phyloP scores from a whole-genome alignment of 2,797 vertebrate genomes.

The Hozukius guyotensis region DNA sequence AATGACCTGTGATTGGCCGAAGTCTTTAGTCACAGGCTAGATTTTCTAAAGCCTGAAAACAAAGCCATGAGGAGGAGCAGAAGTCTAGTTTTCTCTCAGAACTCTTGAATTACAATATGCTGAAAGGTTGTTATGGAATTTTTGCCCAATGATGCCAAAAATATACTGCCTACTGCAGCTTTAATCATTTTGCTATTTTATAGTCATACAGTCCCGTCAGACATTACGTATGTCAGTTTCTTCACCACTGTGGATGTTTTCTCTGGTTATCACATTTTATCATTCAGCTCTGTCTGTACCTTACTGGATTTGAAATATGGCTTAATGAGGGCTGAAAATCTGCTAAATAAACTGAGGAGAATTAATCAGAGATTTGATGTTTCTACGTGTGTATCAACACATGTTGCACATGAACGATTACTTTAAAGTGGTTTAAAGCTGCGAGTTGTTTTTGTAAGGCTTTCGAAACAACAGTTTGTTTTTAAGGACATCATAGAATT shows the following conservation, averaged over 20 bases:
- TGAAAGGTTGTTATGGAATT: too few species aligned
- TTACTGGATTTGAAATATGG: slow-evolving; percentile 37
- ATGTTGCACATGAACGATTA: slow-evolving; percentile 24
- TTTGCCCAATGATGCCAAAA: not conserved
- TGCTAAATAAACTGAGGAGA: slow-evolving; percentile 13
- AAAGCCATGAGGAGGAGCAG: too few species aligned
- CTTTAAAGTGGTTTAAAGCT: slow-evolving; percentile 30
- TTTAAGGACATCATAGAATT: slow-evolving; percentile 71
- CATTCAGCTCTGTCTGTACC: not conserved
- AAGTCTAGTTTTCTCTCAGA: too few species aligned
- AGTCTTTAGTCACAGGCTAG: too few species aligned
- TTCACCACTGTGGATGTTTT: slow-evolving; percentile 14
- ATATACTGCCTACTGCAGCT: not conserved
- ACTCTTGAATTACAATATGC: too few species aligned
- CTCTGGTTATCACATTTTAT: slow-evolving; percentile 1
- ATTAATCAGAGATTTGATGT: slow-evolving; percentile 6
- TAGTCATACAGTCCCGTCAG: not conserved
- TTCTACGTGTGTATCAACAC: not conserved
- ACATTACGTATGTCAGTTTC: not conserved
- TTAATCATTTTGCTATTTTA: not conserved
- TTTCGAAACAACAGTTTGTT: slow-evolving; percentile 60
- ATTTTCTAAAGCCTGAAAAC: too few species aligned
- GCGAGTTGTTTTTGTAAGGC: slow-evolving; percentile 46
- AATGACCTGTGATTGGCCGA: too few species aligned
- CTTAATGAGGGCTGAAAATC: slow-evolving; percentile 21